A percentile compares a stretch with the other conserved stretches of the same genome.
phyloP scores from a whole-genome alignment of 2,113 vertebrate genomes.

The Tonatia bakeri region DNA sequence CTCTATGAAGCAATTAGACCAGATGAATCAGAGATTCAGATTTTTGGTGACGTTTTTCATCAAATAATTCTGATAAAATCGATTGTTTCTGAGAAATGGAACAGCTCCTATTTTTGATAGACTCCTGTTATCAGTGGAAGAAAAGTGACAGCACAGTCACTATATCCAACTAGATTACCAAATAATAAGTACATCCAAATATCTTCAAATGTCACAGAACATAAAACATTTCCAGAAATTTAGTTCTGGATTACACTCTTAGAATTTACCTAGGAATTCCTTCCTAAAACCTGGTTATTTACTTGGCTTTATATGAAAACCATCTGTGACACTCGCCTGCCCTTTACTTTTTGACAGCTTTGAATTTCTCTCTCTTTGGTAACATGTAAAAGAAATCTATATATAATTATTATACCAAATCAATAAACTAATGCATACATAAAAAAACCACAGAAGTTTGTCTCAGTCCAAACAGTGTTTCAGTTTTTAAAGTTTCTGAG shows the following conservation, averaged over 20 bases:
- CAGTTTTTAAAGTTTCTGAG: slow-evolving; percentile 29
- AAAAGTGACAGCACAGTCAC: not conserved
- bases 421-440: slow-evolving; percentile 23
- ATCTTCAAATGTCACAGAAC: not conserved
- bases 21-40: not conserved
- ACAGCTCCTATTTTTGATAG: not conserved
- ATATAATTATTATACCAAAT: slow-evolving; percentile 32
- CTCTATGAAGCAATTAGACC: not conserved
- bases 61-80: slow-evolving; percentile 11
- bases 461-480: slow-evolving; percentile 14
- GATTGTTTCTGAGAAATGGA: not conserved
- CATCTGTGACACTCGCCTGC: not conserved
- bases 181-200: slow-evolving; percentile 2
- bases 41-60: not conserved
- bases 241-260: not conserved
- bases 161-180: slow-evolving; percentile 34
- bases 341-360: not conserved
- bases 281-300: not conserved
- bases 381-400: slow-evolving; percentile 20
- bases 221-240: slow-evolving; percentile 23
- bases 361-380: slow-evolving; percentile 26
- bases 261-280: not conserved
- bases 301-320: not conserved
- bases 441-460: not conserved
- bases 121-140: not conserved